Evolutionary conservation across 2,797 vertebrate species (phyloP).

Genomic region (Pitangus sulphuratus): DNA sequence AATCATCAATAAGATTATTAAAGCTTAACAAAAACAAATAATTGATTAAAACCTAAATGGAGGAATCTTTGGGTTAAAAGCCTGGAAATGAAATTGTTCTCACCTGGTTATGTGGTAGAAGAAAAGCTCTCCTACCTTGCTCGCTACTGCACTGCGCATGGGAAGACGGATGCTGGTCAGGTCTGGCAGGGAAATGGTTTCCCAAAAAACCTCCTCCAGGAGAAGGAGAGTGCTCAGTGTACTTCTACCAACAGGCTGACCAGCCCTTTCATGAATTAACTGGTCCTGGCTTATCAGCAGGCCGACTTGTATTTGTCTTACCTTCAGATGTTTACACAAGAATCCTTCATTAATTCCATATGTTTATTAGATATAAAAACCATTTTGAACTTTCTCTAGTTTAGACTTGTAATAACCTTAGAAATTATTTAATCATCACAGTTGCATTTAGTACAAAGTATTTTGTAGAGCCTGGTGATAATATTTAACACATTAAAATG

Average conservation of each 20-base stretch:
- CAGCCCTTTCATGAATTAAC: neutral
- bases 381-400: neutral
- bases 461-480: neutral
- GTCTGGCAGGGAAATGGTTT: neutral
- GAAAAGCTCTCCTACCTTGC: neutral
- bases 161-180: neutral
- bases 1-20: neutral
- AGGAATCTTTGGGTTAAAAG: neutral
- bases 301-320: neutral
- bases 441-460: neutral
- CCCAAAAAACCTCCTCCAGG: neutral
- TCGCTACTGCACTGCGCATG: rapidly evolving
- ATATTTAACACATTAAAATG: neutral
- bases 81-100: neutral
- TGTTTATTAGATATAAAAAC: neutral
- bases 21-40: neutral
- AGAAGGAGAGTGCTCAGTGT: neutral
- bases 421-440: neutral
- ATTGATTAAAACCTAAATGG: neutral
- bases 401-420: neutral
- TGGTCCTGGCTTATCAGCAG: neutral
- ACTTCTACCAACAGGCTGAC: neutral
- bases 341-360: neutral
- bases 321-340: neutral
- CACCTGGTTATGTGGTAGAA: neutral